A percentile compares a stretch with the other conserved stretches of the same genome.
Conservation (phyloP, 2,888 invertebrate species). For the Muschampia plurimacula region DNA sequence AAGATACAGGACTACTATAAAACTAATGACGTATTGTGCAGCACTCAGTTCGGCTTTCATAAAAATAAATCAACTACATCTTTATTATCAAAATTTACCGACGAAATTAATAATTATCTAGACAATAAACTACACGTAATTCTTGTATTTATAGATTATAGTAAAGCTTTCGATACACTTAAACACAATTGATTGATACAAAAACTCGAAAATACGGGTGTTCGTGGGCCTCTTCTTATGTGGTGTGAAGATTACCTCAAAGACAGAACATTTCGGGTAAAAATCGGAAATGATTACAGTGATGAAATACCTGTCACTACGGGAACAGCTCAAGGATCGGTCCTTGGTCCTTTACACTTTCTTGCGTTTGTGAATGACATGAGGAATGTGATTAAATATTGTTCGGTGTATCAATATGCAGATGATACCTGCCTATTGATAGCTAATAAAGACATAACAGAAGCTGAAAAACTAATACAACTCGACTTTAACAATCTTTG, state of each 20-base stretch:
- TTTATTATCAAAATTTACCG: constrained; percentile 29
- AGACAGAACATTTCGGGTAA: constrained; percentile 36
- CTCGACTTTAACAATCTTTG: not conserved
- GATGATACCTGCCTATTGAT: constrained; percentile 8
- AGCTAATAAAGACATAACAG: not conserved
- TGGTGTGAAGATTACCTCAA: constrained; percentile 43
- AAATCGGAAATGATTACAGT: constrained; percentile 36
- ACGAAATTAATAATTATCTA: constrained; percentile 35
- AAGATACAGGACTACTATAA: constrained; percentile 34
- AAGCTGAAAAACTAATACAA: not conserved
- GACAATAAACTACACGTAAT: constrained; percentile 41
- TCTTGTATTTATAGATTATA: constrained; percentile 42
- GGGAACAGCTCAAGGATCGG: not conserved
- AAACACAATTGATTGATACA: constrained; percentile 36
- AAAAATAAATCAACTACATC: constrained; percentile 45
- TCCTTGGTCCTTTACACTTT: not conserved
- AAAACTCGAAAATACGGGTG: constrained; percentile 37
- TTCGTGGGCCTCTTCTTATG: constrained; percentile 40
- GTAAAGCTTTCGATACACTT: constrained; percentile 44
- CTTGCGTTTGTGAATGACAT: not conserved
- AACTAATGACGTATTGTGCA: constrained; percentile 12
- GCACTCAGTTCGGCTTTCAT: constrained; percentile 10
- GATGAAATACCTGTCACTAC: not conserved
- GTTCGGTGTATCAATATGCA: constrained; percentile 11
- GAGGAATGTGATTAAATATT: not conserved